Conservation (phyloP, 1,140 invertebrate genomes). For the Apolygus lucorum region DNA sequence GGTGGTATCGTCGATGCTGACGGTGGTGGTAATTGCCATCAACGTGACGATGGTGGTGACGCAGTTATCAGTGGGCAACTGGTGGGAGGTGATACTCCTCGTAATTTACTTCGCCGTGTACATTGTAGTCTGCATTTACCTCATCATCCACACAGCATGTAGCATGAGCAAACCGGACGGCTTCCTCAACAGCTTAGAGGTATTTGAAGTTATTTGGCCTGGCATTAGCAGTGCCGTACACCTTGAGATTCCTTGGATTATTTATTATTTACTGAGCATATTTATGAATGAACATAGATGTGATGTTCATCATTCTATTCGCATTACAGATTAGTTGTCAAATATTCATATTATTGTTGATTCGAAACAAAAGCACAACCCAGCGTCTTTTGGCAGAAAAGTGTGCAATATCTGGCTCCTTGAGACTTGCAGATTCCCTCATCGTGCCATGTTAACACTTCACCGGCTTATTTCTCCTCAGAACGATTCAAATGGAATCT, state of each 20-base stretch:
- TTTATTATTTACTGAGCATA: too few species aligned
- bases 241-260: too few species aligned
- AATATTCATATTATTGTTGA: neutral
- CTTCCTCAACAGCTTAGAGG: slow-evolving; percentile 4
- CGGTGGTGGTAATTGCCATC: slow-evolving; percentile 63
- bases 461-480: neutral
- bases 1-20: slow-evolving; percentile 55
- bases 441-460: neutral
- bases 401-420: neutral
- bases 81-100: slow-evolving; percentile 9
- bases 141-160: slow-evolving; percentile 24
- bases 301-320: neutral
- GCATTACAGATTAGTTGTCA: neutral
- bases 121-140: slow-evolving; percentile 23
- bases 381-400: too few species aligned
- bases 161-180: slow-evolving; percentile 25
- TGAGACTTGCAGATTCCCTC: neutral
- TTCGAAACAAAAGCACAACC: neutral
- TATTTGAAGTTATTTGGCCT: neutral
- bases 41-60: slow-evolving; percentile 72
- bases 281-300: too few species aligned
- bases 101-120: slow-evolving; percentile 23
- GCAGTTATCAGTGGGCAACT: slow-evolving; percentile 41
- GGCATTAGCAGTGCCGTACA: neutral
- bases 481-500: neutral